These are phyloP conservation scores for Anolis apletophallus DNA, from an alignment of 2,797 vertebrate genomes.

Conservation along the genomic window DNA sequence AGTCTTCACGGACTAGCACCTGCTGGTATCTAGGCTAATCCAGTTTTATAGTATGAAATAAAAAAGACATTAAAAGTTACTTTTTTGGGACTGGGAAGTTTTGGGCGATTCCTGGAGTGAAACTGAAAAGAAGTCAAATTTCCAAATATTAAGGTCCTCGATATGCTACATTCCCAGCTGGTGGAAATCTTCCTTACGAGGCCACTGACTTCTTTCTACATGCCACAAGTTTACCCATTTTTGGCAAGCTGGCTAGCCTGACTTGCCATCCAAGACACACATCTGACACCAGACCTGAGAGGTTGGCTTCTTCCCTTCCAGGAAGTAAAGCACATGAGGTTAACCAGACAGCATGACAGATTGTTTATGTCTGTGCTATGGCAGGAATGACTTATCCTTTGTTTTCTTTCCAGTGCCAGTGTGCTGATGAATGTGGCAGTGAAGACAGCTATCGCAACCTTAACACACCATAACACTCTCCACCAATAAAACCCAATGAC, in stretches of 20 bases:
- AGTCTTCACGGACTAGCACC: neutral
- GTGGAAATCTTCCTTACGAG: too few species aligned
- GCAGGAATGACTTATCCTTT: slow-evolving; percentile 50
- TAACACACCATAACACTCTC: slow-evolving; percentile 43
- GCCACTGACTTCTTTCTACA: neutral
- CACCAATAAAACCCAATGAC: slow-evolving; percentile 32
- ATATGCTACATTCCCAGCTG: neutral
- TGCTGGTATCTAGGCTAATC: neutral
- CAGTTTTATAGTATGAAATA: neutral
- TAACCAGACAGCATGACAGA: slow-evolving; percentile 7
- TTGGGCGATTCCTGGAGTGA: neutral
- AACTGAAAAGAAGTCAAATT: neutral
- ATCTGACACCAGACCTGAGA: neutral
- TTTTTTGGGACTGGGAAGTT: too few species aligned
- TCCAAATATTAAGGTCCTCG: neutral
- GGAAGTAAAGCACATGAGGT: neutral
- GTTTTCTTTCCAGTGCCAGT: slow-evolving; percentile 40
- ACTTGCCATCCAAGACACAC: neutral
- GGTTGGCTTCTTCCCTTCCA: neutral
- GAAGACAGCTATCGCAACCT: slow-evolving; percentile 44
- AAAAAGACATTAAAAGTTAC: neutral
- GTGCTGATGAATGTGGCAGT: slow-evolving; percentile 42
- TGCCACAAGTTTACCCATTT: neutral
- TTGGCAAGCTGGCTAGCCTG: neutral
- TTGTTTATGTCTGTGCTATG: slow-evolving; percentile 34